Evolutionary conservation across 2,888 invertebrate genomes (phyloP), one percentile per base, ranked within the genome.

Genomic region (Chrysodeixis includens): DNA sequence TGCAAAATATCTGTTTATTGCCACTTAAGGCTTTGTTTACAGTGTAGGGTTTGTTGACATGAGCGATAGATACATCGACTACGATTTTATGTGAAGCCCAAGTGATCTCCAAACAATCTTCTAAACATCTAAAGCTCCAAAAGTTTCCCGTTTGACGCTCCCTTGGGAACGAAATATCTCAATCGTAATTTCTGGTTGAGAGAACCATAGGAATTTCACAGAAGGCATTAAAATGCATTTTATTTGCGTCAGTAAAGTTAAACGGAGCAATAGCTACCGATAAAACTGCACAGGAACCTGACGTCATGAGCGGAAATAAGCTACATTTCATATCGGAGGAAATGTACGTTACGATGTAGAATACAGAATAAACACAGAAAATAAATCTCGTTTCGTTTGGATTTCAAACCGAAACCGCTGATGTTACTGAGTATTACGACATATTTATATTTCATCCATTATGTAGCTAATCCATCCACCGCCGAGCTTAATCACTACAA

Each of bases 21-120:
- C 20, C 30, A 73, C 51, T 55, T 40, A 26, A 32, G 26, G 56
- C 44, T 69, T 49, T 51, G 44, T 49, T 56, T 22, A 18, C 40
- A 56, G 46, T 35, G 35, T 26, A 26, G 18, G 53, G 30, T 35
- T 18, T 7, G 14, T 55, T 35, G 44, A 61, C 16, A 62, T 59
- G 61, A 66, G 53, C 44, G 52, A 74, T 74, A 59, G 66, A 59
- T 49, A 53, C 71, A 59, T 66, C 8, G 53, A 22, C 35, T 59
- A 54, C 61, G 71, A 49, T 70, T 66, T 74, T 74, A 73, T 70
- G 35, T 44, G 49, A 20, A 14, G 66, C 75, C 70, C 58, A 51
- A 74, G 53, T 49, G 61, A 62, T 70, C 26, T 54, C 14, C n/a
- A 53, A 66, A 62, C 58, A 44, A 51, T 61, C 46, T 56, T 51